These are phyloP conservation scores for Brenthis hecate DNA, from an alignment of 2,888 invertebrate genomes.

Conservation along the genomic window DNA sequence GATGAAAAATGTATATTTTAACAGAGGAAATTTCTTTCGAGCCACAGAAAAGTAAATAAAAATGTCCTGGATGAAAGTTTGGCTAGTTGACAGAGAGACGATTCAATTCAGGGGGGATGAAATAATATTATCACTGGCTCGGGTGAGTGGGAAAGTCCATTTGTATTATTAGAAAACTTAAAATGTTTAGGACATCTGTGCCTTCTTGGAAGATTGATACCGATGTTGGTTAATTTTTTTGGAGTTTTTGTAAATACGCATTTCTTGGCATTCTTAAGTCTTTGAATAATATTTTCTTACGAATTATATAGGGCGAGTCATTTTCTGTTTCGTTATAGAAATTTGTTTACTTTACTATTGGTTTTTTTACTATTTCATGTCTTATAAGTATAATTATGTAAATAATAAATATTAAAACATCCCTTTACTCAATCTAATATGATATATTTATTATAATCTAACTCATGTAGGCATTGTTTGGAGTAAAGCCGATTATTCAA, in stretches of 20 bases:
- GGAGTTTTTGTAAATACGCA: conserved; percentile 19
- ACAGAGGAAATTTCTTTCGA: conserved; percentile 41
- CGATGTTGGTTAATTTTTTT: conserved; percentile 38
- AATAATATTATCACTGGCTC: conserved; percentile 60
- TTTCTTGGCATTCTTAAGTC: conserved; percentile 14
- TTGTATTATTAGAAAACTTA: conserved; percentile 59
- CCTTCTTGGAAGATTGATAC: conserved; percentile 38
- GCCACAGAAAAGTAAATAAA: conserved; percentile 47
- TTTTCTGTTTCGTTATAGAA: neutral
- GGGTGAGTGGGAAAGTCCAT: conserved; percentile 56
- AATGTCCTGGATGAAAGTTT: conserved; percentile 46
- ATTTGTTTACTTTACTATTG: neutral
- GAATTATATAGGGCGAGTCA: conserved; percentile 5
- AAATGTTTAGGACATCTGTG: conserved; percentile 49
- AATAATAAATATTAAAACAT: too few species aligned
- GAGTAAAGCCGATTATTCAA: conserved; percentile 22
- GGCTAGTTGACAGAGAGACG: conserved; percentile 50
- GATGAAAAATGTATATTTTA: conserved; percentile 35
- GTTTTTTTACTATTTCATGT: too few species aligned
- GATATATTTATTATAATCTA: neutral
- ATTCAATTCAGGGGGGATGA: conserved; percentile 50
- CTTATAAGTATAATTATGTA: too few species aligned
- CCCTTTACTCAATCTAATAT: neutral
- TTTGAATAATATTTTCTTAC: conserved; percentile 17
- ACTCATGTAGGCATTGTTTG: neutral